These are phyloP conservation scores for Babylonia areolata DNA, from an alignment of 1,140 invertebrate species.

Conservation along the genomic window DNA sequence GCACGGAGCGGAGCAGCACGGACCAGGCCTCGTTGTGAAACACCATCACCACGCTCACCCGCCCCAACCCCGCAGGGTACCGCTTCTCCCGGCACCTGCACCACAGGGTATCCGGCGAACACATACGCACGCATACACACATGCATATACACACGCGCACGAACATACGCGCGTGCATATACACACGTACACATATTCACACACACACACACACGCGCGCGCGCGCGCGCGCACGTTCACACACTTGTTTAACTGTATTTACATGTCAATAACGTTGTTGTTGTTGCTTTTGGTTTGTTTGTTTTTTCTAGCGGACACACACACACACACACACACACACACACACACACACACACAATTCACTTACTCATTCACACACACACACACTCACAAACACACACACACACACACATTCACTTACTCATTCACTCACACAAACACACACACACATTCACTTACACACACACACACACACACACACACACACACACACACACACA, in stretches of 20 bases:
- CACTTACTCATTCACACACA: too few species aligned
- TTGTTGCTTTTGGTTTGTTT: too few species aligned
- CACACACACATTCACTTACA: not conserved
- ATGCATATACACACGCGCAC: slow-evolving; percentile 1
- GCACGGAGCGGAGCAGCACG: not conserved
- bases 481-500: slow-evolving; percentile 19
- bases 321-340: too few species aligned
- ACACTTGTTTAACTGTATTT: too few species aligned
- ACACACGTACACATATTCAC: not conserved
- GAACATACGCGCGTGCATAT: not conserved
- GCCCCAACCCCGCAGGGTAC: not conserved
- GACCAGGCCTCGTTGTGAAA: not conserved
- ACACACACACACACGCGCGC: not conserved
- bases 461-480: not conserved
- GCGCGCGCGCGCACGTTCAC: slow-evolving; percentile 1
- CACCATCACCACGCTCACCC: not conserved
- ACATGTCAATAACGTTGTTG: too few species aligned
- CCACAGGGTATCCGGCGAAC: not conserved
- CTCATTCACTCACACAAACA: too few species aligned
- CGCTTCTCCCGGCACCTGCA: not conserved
- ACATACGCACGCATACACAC: not conserved
- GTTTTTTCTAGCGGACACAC: too few species aligned
- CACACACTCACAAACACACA: too few species aligned
- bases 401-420: too few species aligned
- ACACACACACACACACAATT: not conserved